Evolutionary conservation across 2,888 invertebrate species (phyloP).

Genomic region (Molanna angustata): DNA sequence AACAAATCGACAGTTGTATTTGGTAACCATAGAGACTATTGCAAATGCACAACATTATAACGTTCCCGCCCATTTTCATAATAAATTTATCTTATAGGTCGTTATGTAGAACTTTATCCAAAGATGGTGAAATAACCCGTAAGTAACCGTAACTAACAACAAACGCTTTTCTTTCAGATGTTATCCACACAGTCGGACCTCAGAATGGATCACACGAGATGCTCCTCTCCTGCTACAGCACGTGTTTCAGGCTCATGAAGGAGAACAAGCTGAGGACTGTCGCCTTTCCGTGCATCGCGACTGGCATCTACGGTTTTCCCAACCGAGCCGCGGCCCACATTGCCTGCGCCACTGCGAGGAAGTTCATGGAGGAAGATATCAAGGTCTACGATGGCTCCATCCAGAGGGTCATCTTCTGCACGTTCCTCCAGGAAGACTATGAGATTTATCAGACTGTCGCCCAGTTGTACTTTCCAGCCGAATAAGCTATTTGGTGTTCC

Average conservation of each 20-base stretch:
- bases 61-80: too few species aligned
- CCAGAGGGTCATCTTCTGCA: constrained; percentile 76
- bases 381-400: constrained; percentile 47
- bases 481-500: too few species aligned
- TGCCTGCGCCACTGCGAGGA: constrained; percentile 64
- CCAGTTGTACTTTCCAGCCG: constrained; percentile 68
- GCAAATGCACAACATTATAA: too few species aligned
- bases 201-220: constrained; percentile 64
- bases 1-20: too few species aligned
- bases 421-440: constrained; percentile 71
- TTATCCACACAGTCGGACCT: constrained; percentile 90
- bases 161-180: constrained; percentile 68
- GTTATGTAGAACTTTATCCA: too few species aligned
- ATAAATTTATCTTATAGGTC: too few species aligned
- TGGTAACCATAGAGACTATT: too few species aligned
- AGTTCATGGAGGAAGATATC: constrained; percentile 56
- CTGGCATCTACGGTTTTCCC: constrained; percentile 89
- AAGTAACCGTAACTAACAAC: too few species aligned
- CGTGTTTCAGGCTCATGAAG: constrained; percentile 57
- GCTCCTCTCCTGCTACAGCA: constrained; percentile 69
- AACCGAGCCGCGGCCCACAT: constrained; percentile 73
- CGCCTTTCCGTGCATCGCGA: constrained; percentile 89
- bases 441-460: constrained; percentile 68
- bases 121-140: too few species aligned
- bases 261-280: constrained; percentile 61